phyloP scores from a whole-genome alignment of 2,888 invertebrate species.

The Xanthorhoe spadicearia region DNA sequence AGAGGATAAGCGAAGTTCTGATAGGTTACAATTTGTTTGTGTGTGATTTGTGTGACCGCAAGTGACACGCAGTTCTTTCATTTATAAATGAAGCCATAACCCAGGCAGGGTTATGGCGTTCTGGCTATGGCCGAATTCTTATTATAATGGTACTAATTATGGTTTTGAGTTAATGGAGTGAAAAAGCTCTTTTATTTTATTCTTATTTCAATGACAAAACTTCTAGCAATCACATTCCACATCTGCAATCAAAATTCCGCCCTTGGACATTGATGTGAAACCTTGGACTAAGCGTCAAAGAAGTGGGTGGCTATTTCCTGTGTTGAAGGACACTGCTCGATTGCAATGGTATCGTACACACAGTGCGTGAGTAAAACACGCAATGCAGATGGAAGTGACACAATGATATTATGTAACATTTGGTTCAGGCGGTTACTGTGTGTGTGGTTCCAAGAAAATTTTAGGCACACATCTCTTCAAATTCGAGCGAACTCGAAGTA shows the following conservation, averaged over 20 bases:
- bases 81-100: no score
- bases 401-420: slow-evolving; percentile 12
- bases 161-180: background rate
- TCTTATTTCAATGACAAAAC: background rate
- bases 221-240: slow-evolving; percentile 1
- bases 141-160: no score
- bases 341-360: slow-evolving; percentile 27
- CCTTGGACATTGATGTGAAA: slow-evolving; percentile 21
- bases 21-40: no score
- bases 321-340: slow-evolving; percentile 32
- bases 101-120: no score
- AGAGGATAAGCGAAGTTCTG: no score
- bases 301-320: slow-evolving; percentile 30
- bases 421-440: background rate
- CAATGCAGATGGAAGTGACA: slow-evolving; percentile 33
- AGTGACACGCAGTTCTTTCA: no score
- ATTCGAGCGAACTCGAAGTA: no score
- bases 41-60: no score
- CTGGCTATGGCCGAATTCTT: no score
- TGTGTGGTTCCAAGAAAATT: background rate
- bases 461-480: no score
- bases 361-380: slow-evolving; percentile 30
- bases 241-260: slow-evolving; percentile 25
- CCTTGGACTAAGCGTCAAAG: slow-evolving; percentile 32
- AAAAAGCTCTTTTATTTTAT: background rate